These are phyloP conservation scores for Pelecanoides urinatrix DNA, from an alignment of 2,113 vertebrate genomes.

Conservation along the genomic window DNA sequence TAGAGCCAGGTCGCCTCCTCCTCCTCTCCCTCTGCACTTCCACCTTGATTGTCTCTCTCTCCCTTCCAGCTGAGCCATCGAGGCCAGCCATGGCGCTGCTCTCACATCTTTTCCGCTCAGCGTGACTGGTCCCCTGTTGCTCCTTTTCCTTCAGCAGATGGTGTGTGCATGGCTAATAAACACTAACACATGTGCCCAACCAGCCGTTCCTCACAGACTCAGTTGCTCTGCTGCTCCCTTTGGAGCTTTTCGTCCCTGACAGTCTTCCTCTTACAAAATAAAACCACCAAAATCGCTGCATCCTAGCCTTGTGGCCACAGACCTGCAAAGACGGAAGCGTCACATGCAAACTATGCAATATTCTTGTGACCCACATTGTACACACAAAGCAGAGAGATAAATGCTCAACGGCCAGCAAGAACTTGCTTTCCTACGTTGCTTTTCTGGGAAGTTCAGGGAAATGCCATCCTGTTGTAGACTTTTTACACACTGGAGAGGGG, in stretches of 20 bases:
- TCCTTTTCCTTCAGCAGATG: background rate
- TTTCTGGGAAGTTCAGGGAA: background rate
- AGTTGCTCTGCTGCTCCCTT: background rate
- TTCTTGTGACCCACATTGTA: background rate
- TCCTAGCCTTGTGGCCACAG: background rate
- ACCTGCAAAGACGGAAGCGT: background rate
- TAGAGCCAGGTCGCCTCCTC: rapidly evolving
- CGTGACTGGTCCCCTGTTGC: background rate
- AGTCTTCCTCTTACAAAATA: background rate
- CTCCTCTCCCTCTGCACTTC: background rate
- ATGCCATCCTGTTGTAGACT: background rate
- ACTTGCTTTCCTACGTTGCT: background rate
- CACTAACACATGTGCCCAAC: background rate
- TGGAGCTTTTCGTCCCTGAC: background rate
- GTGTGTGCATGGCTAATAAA: background rate
- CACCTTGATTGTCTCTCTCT: background rate
- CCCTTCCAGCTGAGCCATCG: background rate
- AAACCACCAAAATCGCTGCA: background rate
- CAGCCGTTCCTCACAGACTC: background rate
- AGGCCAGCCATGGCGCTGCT: background rate
- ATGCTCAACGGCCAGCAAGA: background rate
- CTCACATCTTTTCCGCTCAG: background rate
- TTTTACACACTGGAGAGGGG: background rate
- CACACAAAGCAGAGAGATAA: background rate
- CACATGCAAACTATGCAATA: rapidly evolving